These are phyloP conservation scores for Caenorhabditis sulstoni DNA, from an alignment of 2,888 invertebrate genomes.

Conservation along the genomic window DNA sequence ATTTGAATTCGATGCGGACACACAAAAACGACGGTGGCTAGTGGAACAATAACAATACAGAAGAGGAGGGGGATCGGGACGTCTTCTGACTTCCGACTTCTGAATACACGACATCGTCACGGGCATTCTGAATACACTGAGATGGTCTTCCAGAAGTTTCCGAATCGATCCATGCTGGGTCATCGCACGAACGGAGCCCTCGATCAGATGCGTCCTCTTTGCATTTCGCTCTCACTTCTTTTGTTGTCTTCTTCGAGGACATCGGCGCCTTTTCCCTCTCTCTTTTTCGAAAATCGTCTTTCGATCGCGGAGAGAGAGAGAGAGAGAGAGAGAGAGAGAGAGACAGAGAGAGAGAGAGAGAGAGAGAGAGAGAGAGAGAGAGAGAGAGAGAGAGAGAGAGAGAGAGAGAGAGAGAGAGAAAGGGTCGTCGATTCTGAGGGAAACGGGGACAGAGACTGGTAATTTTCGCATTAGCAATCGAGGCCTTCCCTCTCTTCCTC, in stretches of 20 bases:
- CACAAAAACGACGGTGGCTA: constrained; percentile 11
- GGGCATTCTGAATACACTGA: too few relatives aligned
- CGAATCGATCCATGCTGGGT: too few relatives aligned
- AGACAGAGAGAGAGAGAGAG: constrained; percentile 4
- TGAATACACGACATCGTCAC: too few relatives aligned
- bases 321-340: constrained; percentile 7
- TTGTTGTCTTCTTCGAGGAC: constrained; percentile 48
- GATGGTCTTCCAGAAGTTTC: too few relatives aligned
- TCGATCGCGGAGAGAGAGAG: not conserved
- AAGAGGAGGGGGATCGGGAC: constrained; percentile 6
- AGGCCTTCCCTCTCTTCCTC: not conserved
- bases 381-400: constrained; percentile 7
- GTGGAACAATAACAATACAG: constrained; percentile 13
- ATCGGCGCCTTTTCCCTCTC: constrained; percentile 11
- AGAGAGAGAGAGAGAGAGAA: constrained; percentile 11
- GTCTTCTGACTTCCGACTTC: too few relatives aligned
- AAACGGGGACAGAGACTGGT: constrained; percentile 46
- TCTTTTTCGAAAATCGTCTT: not conserved
- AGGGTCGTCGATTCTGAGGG: constrained; percentile 21
- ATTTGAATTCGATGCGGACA: constrained; percentile 35
- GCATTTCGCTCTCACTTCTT: not conserved
- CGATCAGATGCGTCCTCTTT: not conserved
- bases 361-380: constrained; percentile 7
- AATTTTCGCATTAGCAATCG: constrained; percentile 60
- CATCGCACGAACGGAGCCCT: too few relatives aligned